These are phyloP conservation scores for Lasioglossum oenotherae DNA, from an alignment of 2,888 invertebrate species.

Conservation along the genomic window DNA sequence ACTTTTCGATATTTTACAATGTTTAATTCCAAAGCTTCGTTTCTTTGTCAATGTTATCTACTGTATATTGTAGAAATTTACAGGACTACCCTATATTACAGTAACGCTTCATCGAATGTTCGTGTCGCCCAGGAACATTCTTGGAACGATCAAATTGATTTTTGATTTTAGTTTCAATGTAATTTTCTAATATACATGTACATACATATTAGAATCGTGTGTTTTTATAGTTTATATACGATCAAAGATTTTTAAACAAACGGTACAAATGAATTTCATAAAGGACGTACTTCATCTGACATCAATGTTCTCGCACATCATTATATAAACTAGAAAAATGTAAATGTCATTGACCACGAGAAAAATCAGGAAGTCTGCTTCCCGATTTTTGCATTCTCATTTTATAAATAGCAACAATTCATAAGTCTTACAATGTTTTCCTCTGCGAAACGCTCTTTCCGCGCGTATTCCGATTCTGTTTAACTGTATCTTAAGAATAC, in stretches of 20 bases:
- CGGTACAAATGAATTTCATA: conserved; percentile 15
- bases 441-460: conserved; percentile 35
- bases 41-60: neutral
- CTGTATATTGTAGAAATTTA: conserved; percentile 36
- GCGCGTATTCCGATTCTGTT: conserved; percentile 11
- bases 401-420: conserved; percentile 40
- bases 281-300: conserved; percentile 10
- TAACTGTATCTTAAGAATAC: conserved; percentile 32
- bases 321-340: conserved; percentile 58
- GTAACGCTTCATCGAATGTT: conserved; percentile 2
- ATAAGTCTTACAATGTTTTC: conserved; percentile 33
- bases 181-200: conserved; percentile 9
- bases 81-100: conserved; percentile 44
- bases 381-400: conserved; percentile 22
- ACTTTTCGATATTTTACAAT: conserved; percentile 29
- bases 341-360: conserved; percentile 35
- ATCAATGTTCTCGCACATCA: conserved; percentile 5
- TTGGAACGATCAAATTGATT: conserved; percentile 21
- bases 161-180: conserved; percentile 44
- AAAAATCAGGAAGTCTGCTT: conserved; percentile 17
- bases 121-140: conserved; percentile 6
- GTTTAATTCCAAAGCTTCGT: conserved; percentile 25
- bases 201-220: conserved; percentile 15
- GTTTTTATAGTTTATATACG: neutral
- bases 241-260: conserved; percentile 21